A percentile compares a stretch with the other conserved stretches of the same genome.
phyloP scores from a whole-genome alignment of 2,797 vertebrate species.

The Perodicticus potto region DNA sequence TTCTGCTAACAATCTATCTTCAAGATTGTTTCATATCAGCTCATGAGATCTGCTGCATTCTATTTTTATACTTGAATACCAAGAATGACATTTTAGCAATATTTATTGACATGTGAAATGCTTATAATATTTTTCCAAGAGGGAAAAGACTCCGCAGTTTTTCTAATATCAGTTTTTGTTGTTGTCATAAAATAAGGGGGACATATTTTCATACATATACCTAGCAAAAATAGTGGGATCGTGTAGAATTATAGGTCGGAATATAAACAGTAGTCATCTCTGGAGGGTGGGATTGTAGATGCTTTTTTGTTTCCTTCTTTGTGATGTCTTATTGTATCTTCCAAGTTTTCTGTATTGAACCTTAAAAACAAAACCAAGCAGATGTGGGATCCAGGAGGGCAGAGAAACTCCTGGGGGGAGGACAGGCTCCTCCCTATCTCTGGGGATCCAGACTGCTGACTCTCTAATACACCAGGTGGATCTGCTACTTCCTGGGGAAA shows the following conservation, averaged over 20 bases:
- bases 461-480: too few relatives aligned
- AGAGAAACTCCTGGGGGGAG: not conserved
- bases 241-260: not conserved
- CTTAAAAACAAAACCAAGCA: not conserved
- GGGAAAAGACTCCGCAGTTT: not conserved
- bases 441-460: not conserved
- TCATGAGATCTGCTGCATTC: not conserved
- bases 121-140: slow-evolving; percentile 46
- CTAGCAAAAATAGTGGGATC: not conserved
- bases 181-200: slow-evolving; percentile 20
- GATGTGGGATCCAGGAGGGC: not conserved
- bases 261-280: not conserved
- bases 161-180: not conserved
- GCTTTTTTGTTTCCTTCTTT: not conserved
- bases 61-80: slow-evolving; percentile 3
- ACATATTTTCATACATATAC: not conserved
- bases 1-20: slow-evolving; percentile 15
- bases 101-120: slow-evolving; percentile 53
- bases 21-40: not conserved
- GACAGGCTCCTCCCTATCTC: not conserved
- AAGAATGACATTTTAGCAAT: slow-evolving; percentile 24
- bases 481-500: not conserved
- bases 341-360: not conserved
- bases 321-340: not conserved
- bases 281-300: not conserved